Evolutionary conservation across 2,113 vertebrate species (phyloP).

Genomic region (Oncorhynchus keta): DNA sequence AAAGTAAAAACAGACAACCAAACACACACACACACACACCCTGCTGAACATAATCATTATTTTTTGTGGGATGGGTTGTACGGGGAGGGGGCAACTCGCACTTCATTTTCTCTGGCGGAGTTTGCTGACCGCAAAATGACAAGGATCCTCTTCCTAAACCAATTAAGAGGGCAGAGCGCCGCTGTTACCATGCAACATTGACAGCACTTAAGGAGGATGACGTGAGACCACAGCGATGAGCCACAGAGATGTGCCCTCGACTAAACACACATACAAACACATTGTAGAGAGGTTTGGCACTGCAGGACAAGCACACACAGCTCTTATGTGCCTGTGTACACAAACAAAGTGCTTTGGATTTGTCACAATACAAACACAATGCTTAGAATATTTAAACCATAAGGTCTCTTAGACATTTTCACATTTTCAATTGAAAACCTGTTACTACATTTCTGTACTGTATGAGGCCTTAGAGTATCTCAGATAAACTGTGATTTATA

Average conservation of each 20-base stretch:
- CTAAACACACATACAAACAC: background rate
- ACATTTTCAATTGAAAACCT: too few species aligned
- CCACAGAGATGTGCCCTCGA: conserved; percentile 45
- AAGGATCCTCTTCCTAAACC: conserved; percentile 68
- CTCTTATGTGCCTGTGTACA: conserved; percentile 7
- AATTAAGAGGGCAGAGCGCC: conserved; percentile 57
- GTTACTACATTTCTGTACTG: too few species aligned
- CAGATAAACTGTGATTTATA: too few species aligned
- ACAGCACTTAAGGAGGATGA: conserved; percentile 66
- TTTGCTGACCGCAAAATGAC: conserved; percentile 72
- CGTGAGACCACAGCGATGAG: conserved; percentile 43
- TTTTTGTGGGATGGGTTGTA: conserved; percentile 55
- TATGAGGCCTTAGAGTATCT: too few species aligned
- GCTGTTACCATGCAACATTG: conserved; percentile 51
- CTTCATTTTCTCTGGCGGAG: conserved; percentile 61
- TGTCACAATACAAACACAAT: too few species aligned
- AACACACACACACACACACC: conserved; percentile 4
- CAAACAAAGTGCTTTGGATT: background rate
- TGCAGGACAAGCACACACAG: conserved; percentile 18
- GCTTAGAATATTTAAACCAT: too few species aligned
- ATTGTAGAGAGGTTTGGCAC: conserved; percentile 17
- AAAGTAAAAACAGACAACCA: conserved; percentile 65
- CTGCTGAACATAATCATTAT: conserved; percentile 61
- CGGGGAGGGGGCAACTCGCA: conserved; percentile 47
- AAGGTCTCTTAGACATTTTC: too few species aligned